phyloP scores from a whole-genome alignment of 2,888 invertebrate species.

The Lithophane socia region DNA sequence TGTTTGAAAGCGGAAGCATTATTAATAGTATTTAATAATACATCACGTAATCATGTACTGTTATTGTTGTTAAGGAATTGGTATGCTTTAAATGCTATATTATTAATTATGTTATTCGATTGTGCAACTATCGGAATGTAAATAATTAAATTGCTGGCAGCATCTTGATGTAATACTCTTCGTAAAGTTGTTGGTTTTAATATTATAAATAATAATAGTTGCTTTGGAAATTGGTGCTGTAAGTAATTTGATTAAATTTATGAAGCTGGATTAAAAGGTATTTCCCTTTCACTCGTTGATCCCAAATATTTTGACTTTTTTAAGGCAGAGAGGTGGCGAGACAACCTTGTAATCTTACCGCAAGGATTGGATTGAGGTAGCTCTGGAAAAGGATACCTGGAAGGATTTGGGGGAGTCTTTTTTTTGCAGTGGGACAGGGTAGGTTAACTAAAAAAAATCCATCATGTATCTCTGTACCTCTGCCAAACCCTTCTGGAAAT shows the following conservation, averaged over 20 bases:
- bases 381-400: not conserved
- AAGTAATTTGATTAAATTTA: not conserved
- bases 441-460: not conserved
- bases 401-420: not conserved
- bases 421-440: not conserved
- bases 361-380: not conserved
- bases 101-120: slow-evolving; percentile 9
- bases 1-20: not conserved
- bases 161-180: not conserved
- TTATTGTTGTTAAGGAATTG: not conserved
- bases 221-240: not conserved
- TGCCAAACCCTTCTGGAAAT: not conserved
- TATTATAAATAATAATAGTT: not conserved
- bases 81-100: slow-evolving; percentile 14
- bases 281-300: not conserved
- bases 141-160: slow-evolving; percentile 4
- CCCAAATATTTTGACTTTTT: not conserved
- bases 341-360: not conserved
- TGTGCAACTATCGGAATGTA: not conserved
- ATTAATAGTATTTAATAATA: slow-evolving; percentile 20
- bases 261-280: not conserved
- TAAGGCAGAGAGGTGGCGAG: not conserved
- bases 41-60: slow-evolving; percentile 44
- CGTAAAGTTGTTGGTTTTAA: not conserved
- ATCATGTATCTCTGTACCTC: too few relatives aligned